Evolutionary conservation across 2,113 vertebrate species (phyloP).

Genomic region (Channa maculata): DNA sequence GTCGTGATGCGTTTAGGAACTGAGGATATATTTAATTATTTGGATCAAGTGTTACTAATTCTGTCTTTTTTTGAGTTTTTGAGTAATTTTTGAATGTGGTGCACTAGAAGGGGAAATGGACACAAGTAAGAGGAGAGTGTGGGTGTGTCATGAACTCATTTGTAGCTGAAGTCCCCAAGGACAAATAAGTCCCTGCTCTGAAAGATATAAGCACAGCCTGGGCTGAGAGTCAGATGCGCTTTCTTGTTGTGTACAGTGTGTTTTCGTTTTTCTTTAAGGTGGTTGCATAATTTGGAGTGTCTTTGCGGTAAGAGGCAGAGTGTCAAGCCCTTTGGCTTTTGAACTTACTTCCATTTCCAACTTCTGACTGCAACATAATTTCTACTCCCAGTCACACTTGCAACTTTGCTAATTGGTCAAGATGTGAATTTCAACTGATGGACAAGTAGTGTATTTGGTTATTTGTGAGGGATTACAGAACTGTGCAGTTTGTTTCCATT

Average conservation of each 20-base stretch:
- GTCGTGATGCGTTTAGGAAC: slow-evolving; percentile 5
- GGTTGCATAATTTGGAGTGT: background rate
- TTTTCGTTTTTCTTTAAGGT: background rate
- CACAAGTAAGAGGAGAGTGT: slow-evolving; percentile 14
- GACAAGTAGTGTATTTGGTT: background rate
- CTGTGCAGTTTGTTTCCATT: too few species aligned
- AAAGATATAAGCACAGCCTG: slow-evolving; percentile 64
- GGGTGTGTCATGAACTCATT: slow-evolving; percentile 37
- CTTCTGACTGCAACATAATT: background rate
- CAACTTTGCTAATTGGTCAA: background rate
- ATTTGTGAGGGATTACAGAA: background rate
- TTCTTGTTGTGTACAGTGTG: slow-evolving; percentile 7
- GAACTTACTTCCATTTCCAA: background rate
- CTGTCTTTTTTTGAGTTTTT: background rate
- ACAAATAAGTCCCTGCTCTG: slow-evolving; percentile 61
- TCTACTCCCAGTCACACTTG: background rate
- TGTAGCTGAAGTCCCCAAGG: slow-evolving; percentile 48
- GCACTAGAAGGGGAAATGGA: slow-evolving; percentile 18
- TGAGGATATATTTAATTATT: slow-evolving; percentile 27
- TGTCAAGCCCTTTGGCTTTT: background rate
- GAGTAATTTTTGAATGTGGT: slow-evolving; percentile 7
- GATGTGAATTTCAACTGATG: slow-evolving; percentile 1
- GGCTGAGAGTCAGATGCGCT: slow-evolving; percentile 4
- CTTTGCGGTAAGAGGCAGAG: background rate
- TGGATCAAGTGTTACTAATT: slow-evolving; percentile 21